Base-by-base conservation (phyloP, 2,113 vertebrate genomes). In the Electrona antarctica region DNA sequence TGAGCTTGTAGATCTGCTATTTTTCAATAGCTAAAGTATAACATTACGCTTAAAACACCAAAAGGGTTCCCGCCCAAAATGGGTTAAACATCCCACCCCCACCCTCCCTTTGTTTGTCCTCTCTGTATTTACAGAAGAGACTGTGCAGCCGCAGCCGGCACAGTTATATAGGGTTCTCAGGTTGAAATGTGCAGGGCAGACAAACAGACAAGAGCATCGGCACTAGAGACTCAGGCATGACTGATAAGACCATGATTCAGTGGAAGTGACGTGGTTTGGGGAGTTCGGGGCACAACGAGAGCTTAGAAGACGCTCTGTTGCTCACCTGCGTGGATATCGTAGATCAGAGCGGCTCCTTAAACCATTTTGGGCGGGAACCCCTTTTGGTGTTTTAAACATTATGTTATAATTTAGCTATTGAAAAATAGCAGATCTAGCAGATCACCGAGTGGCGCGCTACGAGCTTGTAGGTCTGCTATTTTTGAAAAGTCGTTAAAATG, bases 191-290 rank as follows among this genome's bases (percentile, higher is more conserved):
- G 60, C 58, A 8, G 21, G 56, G 47, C 67, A 66, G 63, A 79
- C 69, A 70, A 68, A 76, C 7, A 66, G 60, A 80, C 33, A 50
- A 21, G 10, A 72, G 60, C 64, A 63, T 73, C 62, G 70, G 54
- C 52, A n/a, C n/a, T n/a, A 46, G 2, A 70, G 68, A 78, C 76
- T 79, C 56, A 65, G 61, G 79, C 61, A 67, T 74, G 67, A 74
- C 75, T 69, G 78, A 82, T 82, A 85, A 76, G 78, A 56, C 74
- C 67, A 84, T 84, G 80, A 86, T 90, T 84, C 83, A 79, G 70
- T 71, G 57, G 67, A 8, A 15, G n/a, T 55, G 67, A 78, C 64
- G 50, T 69, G 59, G 70, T 71, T 49, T 61, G 66, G 41, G 8
- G 64, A 65, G 79, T 74, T 80, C n/a, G 78, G 86, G 62, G 74